Evolutionary conservation across 2,113 vertebrate genomes (phyloP), one percentile per base, ranked within the genome.

Genomic region (Peromyscus leucopus): DNA sequence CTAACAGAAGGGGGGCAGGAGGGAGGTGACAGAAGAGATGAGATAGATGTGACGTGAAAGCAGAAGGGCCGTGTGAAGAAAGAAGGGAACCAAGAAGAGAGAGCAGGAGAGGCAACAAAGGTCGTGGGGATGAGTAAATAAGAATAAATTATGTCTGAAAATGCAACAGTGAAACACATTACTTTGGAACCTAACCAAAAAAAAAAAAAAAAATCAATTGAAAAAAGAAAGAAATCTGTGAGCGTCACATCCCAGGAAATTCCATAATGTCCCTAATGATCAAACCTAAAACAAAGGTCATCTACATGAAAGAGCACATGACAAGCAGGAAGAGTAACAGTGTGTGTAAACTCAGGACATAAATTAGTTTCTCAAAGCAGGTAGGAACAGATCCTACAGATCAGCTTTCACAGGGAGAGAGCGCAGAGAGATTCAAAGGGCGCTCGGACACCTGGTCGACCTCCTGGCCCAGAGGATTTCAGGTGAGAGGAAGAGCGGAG

Each of bases 301-400:
- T 42, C 57, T 19, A 74, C 82, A 63, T 13, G 55, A 28, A 61
- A 72, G 2, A 91, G 4, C 33, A 9, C 2, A 0, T 24, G 10
- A 33, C 61, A 21, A 74, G 71, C 36, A 67, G 21, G 1, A 28
- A 33, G 65, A 72, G 63, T 2, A 26, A 67, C 28, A 67, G 67
- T 48, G 33, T 15, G 9, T 6, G 4, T 33, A 31, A 61, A 87
- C 72, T 84, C 31, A 21, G 67, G 42, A 74, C 28, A 26, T 15
- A 46, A 59, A 57, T 69, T 82, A 74, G 36, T 83, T 92, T 90
- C 79, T 57, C 83, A 65, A 92, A 95, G 36, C 51, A 59, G 59
- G 48, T 22, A 88, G 89, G 80, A n/a, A 46, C 76, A 17, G 4
- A 72, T 67, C 55, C 76, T 72, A 21, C 65, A 78, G 61, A 84